Evolutionary conservation across 2,113 vertebrate genomes (phyloP), one percentile per base, ranked within the genome.

Genomic region (Pteronura brasiliensis): DNA sequence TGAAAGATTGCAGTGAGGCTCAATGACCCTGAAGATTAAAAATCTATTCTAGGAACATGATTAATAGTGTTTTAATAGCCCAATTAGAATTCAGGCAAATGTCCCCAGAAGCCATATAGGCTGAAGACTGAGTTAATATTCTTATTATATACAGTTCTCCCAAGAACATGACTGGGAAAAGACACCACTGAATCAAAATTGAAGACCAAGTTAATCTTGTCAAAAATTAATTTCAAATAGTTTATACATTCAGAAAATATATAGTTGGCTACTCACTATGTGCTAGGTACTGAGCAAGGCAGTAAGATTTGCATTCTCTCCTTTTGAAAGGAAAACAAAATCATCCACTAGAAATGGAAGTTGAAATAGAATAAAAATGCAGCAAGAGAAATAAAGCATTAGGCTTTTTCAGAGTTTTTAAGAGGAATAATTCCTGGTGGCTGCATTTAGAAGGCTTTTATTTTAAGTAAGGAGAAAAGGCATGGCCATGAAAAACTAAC

Each of bases 61-160:
- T 95, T 69, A 90, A 69, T 84, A 83, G 88, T 92, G 80, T 87
- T 92, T 88, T 82, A 89, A 57, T 92, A 95, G 59, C 17, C 18
- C 63, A 97, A 63, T 84, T 96, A 88, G 21, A 97, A 93, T 94
- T 94, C 63, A 95, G 95, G 42, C 71, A 93, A 96, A 96, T 95
- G 44, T 96, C 44, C 18, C 25, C 36, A 94, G 84, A 94, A 71
- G 3, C 21, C 21, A 39, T 86, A 77, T 63, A 88, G 65, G 12
- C 44, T 96, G 31, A 80, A 77, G 14, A 80, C 27, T 83, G 6
- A 88, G 39, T 42, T 94, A 90, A 90, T 80, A 52, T 82, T 90
- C 42, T 94, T 49, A 76, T 31, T 92, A 76, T 59, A 31, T 17
- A 69, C 29, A 55, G 9, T 49, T 97, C 31, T 87, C 34, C 34